Evolutionary conservation across 1,140 invertebrate genomes (phyloP), one percentile per base, ranked within the genome.

Genomic region (Drosophila parabipectinata): DNA sequence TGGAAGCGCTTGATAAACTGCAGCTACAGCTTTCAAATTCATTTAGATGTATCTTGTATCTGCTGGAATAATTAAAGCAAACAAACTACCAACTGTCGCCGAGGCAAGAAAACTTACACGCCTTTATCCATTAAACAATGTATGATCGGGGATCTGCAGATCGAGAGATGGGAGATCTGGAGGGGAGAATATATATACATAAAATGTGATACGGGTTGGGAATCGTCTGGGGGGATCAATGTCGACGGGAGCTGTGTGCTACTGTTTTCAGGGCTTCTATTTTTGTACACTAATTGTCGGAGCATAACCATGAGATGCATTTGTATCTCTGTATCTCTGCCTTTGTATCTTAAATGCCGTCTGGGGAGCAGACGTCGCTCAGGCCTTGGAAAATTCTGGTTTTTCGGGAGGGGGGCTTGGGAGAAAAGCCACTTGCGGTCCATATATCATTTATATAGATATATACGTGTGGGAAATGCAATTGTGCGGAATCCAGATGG

Each of bases 371-470:
- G 34, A 10, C 45, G 45, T 63, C 62, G 48, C 32, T 24, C 5
- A 24, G 21, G 28, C 32, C 4, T 28, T 12, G 44, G 44, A 15
- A 50, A 41, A 58, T 24, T 8, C 8, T 9, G 8, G 32, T 32
- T 10, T 32, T 8, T 37, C 45, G 4, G 32, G 26, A 21, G 21
- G 9, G 26, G 26, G 26, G 26, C 5, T 7, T 28, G 26, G 28
- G 41, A 67, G 47, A 64, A 67, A 67, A 67, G 63, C 60, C 63
- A 67, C 63, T 67, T 67, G 63, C 60, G 63, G 63, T 67, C 63
- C 60, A 67, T 67, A 67, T 67, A 67, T 67, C 63, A 67, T 47
- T 47, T 24, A 47, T 21, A 24, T 47, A 47, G 3, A 47, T 47
- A 47, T 10, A 47, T 15, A 10, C 8, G 28, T 67, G 63, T 64